Percentiles rank a stretch among this genome's conserved stretches.
Evolutionary conservation across 2,113 vertebrate genomes (phyloP).

Genomic region (Syngnathus typhle): DNA sequence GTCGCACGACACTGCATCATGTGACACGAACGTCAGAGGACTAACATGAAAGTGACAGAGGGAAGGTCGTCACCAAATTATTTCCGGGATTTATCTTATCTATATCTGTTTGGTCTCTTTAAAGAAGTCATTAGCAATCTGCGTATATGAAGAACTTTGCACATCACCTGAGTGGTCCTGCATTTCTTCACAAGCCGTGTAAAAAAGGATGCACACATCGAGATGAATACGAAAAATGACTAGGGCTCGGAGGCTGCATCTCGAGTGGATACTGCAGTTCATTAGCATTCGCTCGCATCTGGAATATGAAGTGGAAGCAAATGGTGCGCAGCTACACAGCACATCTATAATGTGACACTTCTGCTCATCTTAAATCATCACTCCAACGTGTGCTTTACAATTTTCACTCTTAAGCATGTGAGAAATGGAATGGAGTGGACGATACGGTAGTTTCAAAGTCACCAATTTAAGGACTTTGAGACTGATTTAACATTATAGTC

Average conservation of each 20-base stretch:
- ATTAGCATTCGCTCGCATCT: constrained; percentile 56
- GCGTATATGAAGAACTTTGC: not conserved
- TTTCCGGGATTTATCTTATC: not conserved
- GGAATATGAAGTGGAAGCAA: constrained; percentile 43
- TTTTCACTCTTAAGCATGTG: not conserved
- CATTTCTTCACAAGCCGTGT: not conserved
- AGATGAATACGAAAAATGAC: constrained; percentile 8
- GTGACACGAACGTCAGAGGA: not conserved
- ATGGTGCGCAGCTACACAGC: not conserved
- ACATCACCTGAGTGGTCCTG: not conserved
- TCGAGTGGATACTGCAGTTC: constrained; percentile 46
- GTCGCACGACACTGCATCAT: not conserved
- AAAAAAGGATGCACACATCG: constrained; percentile 16
- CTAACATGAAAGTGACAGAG: not conserved
- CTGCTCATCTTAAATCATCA: not conserved
- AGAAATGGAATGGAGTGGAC: too few species aligned
- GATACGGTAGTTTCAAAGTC: too few species aligned
- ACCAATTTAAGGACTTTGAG: too few species aligned
- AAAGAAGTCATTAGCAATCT: not conserved
- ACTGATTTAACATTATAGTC: too few species aligned
- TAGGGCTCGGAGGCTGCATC: constrained; percentile 29
- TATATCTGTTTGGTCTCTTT: not conserved
- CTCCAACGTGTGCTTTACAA: not conserved
- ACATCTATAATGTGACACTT: not conserved
- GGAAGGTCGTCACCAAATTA: not conserved